These are phyloP conservation scores for Parapristionchus giblindavisi DNA, from an alignment of 2,888 invertebrate species.

Conservation along the genomic window DNA sequence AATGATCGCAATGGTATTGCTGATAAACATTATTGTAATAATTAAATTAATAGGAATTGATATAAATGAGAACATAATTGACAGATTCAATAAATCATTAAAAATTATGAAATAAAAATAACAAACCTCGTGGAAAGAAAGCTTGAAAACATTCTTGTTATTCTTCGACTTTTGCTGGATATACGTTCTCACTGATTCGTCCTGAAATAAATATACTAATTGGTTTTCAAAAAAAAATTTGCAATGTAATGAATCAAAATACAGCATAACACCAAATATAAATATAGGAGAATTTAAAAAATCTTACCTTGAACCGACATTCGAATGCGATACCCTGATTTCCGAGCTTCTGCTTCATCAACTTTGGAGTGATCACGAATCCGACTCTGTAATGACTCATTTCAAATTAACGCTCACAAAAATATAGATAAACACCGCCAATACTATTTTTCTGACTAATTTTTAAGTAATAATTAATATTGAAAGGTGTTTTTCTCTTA, in stretches of 20 bases:
- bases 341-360: neutral
- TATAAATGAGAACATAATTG: too few species aligned
- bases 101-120: too few species aligned
- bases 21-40: too few species aligned
- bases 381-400: slow-evolving; percentile 6
- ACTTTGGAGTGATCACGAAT: slow-evolving; percentile 17
- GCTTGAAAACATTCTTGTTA: neutral
- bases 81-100: too few species aligned
- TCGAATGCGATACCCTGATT: neutral
- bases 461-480: neutral
- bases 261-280: too few species aligned
- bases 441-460: neutral
- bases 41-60: too few species aligned
- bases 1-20: too few species aligned
- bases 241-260: neutral
- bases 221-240: neutral
- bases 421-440: neutral
- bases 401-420: neutral
- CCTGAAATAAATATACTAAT: neutral
- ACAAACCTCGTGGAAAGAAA: slow-evolving; percentile 6
- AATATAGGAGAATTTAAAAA: too few species aligned
- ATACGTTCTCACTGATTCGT: neutral
- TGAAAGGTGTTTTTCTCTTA: neutral
- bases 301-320: slow-evolving; percentile 17
- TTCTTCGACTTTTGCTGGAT: neutral